Base-by-base conservation (phyloP, 2,113 vertebrate species). In the Podarcis cretensis region DNA sequence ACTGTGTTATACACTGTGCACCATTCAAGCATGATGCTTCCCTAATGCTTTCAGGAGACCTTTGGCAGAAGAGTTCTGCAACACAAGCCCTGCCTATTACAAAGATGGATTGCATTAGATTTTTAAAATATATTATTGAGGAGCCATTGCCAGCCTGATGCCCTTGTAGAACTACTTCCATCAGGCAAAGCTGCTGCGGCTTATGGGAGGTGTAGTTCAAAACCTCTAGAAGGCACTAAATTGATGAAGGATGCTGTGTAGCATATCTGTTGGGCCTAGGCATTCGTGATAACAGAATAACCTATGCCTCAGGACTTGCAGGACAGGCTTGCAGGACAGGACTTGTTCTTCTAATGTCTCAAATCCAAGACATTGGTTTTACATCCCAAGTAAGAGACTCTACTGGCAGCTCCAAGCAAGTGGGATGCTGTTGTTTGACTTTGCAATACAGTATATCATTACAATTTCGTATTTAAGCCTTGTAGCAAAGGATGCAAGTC, bases 1-100 rank as follows among this genome's bases (percentile, higher is more conserved):
- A 35, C 12, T 37, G 68, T 54, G n/a, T n/a, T n/a, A 57, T 21
- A 18, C 1, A n/a, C 54, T 57, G 10, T 18, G 30, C 10, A 66
- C 30, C 30, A 18, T 35, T 66, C 30, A 25, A 21, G 30, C 27
- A 13, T 43, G 87, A 86, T 35, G 40, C 40, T 9, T 27, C 25
- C 23, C 9, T 21, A 76, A 54, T 25, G 1, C 23, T 71, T 89
- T 87, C 87, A 79, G 82, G 71, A 2, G 40, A 14, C 2, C 16
- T 63, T 66, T 57, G 32, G 90, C 90, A 85, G 82, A 85, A 76
- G 89, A 83, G 78, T 79, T 89, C 78, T 83, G 65, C 10, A 1
- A 18, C 1, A 20, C n/a, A 66, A 37, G 4, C 5, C 37, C 57
- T 20, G 32, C 16, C 43, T 68, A 18, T 18, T 25, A 20, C 54